Evolutionary conservation across 1,140 invertebrate genomes (phyloP).

Genomic region (Pseudomyrmex cubaensis): DNA sequence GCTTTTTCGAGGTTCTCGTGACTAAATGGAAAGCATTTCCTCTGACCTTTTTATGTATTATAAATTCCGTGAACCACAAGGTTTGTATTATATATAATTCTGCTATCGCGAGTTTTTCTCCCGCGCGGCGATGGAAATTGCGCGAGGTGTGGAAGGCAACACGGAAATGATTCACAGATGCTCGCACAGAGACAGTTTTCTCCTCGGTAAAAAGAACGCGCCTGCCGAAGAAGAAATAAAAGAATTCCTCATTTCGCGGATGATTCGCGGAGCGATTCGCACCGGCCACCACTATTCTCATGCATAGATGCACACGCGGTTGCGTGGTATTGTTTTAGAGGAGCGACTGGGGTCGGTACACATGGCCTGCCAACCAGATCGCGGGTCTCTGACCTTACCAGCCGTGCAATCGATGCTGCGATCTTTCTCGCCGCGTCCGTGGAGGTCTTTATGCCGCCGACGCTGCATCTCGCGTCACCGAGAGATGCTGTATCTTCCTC

Average conservation of each 20-base stretch:
- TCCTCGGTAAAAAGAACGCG: not conserved
- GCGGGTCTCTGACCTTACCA: conserved; percentile 81
- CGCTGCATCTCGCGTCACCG: conserved; percentile 44
- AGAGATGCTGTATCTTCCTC: not conserved
- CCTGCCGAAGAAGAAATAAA: not conserved
- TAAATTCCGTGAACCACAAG: not conserved
- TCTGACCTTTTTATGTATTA: too few species aligned
- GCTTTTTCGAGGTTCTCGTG: not conserved
- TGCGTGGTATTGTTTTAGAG: conserved; percentile 71
- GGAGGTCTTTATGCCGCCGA: conserved; percentile 57
- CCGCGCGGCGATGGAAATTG: too few species aligned
- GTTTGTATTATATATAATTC: conserved; percentile 23
- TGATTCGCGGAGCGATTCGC: conserved; percentile 54
- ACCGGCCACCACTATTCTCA: conserved; percentile 30
- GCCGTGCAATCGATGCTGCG: conserved; percentile 79
- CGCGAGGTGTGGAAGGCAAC: too few species aligned
- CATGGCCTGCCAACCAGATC: conserved; percentile 83
- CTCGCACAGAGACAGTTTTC: too few species aligned
- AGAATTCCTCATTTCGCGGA: conserved; percentile 44
- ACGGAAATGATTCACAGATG: too few species aligned
- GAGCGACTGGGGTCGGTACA: conserved; percentile 77
- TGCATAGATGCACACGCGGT: conserved; percentile 53
- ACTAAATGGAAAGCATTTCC: not conserved
- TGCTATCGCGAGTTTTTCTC: not conserved
- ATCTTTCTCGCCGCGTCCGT: conserved; percentile 69